Base-by-base conservation (phyloP, 1,140 invertebrate genomes). In the Platyura marginata region DNA sequence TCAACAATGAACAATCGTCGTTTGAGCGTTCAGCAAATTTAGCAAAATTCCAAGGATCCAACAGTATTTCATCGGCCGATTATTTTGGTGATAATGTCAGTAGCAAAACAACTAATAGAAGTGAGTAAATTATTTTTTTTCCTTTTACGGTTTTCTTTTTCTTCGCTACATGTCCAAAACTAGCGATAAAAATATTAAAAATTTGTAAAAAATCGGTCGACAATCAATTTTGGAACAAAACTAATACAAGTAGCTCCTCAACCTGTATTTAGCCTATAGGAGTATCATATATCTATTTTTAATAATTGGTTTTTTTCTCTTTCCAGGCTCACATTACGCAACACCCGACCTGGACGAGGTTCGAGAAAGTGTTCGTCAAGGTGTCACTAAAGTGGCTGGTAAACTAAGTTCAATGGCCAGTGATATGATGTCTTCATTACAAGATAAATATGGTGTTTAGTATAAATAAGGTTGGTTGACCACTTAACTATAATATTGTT, bases 321-420 rank as follows among this genome's bases (percentile, higher is more conserved):
- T 29, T 29, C 13, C 25, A 29, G 25, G 25, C 6, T 13, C 25
- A 13, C 47, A 53, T 47, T 49, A 60, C 41, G 52, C 66, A 60
- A 67, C 78, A 10, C 81, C 85, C 0, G 73, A 91, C 61, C 71
- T 98, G 38, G 86, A 94, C 48, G 93, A 97, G 56, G 89, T 98
- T 0, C 88, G 86, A 59, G 94, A 98, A 65, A 91, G 89, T 51
- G 90, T 98, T 6, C 77, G 81, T 50, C 85, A 93, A 63, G 93
- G 94, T 42, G 92, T 98, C 23, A 90, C 84, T 43, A 95, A 93
- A 69, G 92, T 98, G 44, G 93, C 94, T 22, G 92, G 88, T 4
- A 81, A 83, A 55, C 63, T 98, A 11, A 95, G 92, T 50, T 89
- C 79, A 45, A 65, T 98, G 44, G 91, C 93, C 42, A 95, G 85